These are phyloP conservation scores for Tupiocoris notatus DNA, from an alignment of 2,888 invertebrate genomes.

Conservation along the genomic window DNA sequence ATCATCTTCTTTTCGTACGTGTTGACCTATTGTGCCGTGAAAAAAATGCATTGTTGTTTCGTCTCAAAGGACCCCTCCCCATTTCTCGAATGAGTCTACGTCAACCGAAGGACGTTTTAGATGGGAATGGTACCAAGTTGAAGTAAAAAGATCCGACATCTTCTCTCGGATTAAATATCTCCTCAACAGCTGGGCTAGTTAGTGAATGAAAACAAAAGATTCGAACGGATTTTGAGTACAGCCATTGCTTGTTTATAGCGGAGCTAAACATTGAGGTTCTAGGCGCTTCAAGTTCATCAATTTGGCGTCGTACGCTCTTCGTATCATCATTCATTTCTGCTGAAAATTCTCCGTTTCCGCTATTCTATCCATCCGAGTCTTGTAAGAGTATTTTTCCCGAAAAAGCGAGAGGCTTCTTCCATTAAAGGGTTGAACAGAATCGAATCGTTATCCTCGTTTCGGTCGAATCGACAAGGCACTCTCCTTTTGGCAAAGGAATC, in stretches of 20 bases:
- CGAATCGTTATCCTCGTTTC: not conserved
- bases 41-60: not conserved
- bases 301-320: no score
- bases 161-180: not conserved
- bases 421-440: not conserved
- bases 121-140: not conserved
- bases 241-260: no score
- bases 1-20: not conserved
- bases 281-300: no score
- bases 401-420: no score
- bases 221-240: no score
- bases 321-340: no score
- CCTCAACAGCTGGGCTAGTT: not conserved
- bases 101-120: not conserved
- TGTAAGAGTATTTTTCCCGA: no score
- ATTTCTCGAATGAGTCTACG: not conserved
- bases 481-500: not conserved
- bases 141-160: not conserved
- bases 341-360: no score
- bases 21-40: not conserved
- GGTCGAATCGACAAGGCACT: not conserved
- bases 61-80: not conserved
- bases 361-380: no score
- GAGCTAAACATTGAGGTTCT: no score
- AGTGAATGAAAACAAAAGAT: not conserved